phyloP scores from a whole-genome alignment of 2,113 vertebrate species.

The Halichoerus grypus region DNA sequence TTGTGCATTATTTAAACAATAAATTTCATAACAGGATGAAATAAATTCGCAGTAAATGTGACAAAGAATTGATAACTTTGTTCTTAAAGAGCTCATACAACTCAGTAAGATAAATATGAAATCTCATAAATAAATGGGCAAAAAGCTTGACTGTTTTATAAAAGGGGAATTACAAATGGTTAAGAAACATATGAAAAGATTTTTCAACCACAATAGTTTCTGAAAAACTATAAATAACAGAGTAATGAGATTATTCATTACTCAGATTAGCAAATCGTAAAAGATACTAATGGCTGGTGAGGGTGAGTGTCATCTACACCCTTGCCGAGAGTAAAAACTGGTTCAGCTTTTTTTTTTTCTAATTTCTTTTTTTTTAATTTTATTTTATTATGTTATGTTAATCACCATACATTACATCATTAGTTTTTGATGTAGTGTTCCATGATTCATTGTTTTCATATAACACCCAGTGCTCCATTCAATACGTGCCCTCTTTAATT shows the following conservation, averaged over 20 bases:
- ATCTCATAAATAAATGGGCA: neutral
- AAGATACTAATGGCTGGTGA: neutral
- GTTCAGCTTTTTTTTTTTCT: neutral
- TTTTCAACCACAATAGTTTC: neutral
- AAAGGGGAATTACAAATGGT: neutral
- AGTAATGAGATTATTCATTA: neutral
- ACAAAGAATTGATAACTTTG: neutral
- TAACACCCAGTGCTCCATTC: no score
- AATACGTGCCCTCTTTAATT: no score
- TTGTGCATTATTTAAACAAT: neutral
- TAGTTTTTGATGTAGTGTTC: no score
- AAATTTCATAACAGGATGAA: neutral
- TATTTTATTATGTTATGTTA: no score
- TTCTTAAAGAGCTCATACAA: neutral
- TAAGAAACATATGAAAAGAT: neutral
- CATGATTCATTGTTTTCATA: no score
- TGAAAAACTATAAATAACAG: conserved; percentile 32
- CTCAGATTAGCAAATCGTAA: neutral
- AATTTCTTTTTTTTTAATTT: no score
- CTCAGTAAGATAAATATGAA: neutral
- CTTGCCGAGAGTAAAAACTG: neutral
- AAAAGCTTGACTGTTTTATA: neutral
- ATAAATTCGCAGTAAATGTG: neutral
- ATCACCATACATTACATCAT: no score
- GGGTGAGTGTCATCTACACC: neutral